A percentile compares a stretch with the other conserved stretches of the same genome.
These are phyloP conservation scores for Podarcis siculus DNA, from an alignment of 2,797 vertebrate species.

Conservation along the genomic window DNA sequence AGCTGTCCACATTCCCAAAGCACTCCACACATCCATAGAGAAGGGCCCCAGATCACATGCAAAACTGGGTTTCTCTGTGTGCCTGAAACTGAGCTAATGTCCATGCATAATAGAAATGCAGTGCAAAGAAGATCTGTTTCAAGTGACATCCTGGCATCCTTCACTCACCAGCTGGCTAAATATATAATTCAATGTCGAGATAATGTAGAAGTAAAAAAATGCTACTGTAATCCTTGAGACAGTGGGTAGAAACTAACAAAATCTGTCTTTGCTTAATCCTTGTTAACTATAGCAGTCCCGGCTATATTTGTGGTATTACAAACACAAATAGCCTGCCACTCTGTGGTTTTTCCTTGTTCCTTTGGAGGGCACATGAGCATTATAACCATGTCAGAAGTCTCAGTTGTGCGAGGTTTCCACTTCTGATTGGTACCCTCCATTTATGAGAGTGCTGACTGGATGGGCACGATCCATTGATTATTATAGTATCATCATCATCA, in stretches of 20 bases:
- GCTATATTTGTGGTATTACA: not conserved
- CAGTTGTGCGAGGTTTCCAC: no score
- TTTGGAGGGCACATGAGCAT: not conserved
- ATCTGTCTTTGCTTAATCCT: not conserved
- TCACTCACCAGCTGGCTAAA: not conserved
- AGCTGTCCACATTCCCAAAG: not conserved
- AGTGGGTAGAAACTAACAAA: not conserved
- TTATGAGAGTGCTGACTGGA: not conserved
- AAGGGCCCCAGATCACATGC: not conserved
- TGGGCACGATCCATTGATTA: not conserved
- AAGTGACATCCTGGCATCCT: not conserved
- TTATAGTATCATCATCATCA: no score
- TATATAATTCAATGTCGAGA: not conserved
- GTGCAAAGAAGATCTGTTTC: not conserved
- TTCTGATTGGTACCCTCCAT: not conserved
- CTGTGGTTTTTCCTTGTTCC: not conserved
- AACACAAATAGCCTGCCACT: not conserved
- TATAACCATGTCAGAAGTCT: not conserved
- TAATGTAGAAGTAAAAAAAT: not conserved
- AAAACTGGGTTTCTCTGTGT: not conserved
- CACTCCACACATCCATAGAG: not conserved
- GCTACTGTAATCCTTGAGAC: not conserved
- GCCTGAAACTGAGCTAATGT: not conserved
- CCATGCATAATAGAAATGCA: not conserved
- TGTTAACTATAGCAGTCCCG: not conserved